Base-by-base conservation (phyloP, 2,888 invertebrate species). In the Apoderus coryli region DNA sequence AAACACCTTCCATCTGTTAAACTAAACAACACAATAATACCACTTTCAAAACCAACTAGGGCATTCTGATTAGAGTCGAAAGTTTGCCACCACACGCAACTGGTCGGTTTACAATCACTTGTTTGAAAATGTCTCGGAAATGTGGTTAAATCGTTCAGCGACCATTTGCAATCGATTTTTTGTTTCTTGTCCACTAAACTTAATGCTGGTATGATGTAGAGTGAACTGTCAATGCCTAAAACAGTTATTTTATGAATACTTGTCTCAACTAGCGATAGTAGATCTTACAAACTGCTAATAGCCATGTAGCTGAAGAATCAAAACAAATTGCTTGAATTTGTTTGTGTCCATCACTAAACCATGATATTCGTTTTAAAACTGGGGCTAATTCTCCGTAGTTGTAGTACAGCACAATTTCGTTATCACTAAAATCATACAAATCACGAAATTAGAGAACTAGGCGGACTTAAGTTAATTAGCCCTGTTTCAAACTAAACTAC, bases 261-360 rank as follows among this genome's bases (percentile, higher is more conserved):
- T 30, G 11, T 7, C 14, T 3, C 14, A 34, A 24, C 12, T 23
- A 22, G 10, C 13, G 14, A 14, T 10, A 25, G 4, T 5, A 19
- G 13, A 13, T 36, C 50, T 64, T 65, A 56, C 70, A 68, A 34
- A 69, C 59, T 40, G 73, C 64, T 13, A 81, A 58, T 14, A 80
- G 60, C 80, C 81, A 81, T 23, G 75, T 72, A 31, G 84, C 85
- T 35, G 76, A 70, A 2, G 82, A 79, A 59, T 86, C 84, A 57
- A 88, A 86, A 54, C 84, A 82, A 53, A 85, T 63, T 49, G 74
- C 74, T 50, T 74, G 67, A 34, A 77, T 67, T 19, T 59, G 33
- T 45, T 58, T 58, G 27, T 47, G 45, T 19, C 47, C 48, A 33
- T 57, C 57, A 10, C 47, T 49, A 33, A 55, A 50, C 60, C 60